phyloP scores from a whole-genome alignment of 2,113 vertebrate genomes.

The Carassius gibelio region DNA sequence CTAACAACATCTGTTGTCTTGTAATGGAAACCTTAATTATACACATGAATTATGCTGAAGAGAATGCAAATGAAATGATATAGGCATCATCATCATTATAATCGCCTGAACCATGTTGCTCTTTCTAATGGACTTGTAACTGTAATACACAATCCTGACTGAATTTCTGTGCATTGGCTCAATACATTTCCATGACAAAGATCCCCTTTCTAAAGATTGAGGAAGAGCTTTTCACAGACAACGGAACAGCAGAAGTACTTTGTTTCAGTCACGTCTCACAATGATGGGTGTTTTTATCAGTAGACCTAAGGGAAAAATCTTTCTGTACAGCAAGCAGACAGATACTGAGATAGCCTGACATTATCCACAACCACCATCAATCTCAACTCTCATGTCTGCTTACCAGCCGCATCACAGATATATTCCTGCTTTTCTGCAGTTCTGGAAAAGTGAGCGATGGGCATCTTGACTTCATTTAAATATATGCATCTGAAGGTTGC shows the following conservation, averaged over 20 bases:
- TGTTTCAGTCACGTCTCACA: constrained; percentile 62
- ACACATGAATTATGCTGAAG: constrained; percentile 74
- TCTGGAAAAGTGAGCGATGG: constrained; percentile 54
- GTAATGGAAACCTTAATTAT: constrained; percentile 78
- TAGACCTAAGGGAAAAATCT: constrained; percentile 66
- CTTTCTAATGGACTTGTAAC: constrained; percentile 61
- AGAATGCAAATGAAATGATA: constrained; percentile 69
- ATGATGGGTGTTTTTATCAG: constrained; percentile 72
- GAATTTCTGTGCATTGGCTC: constrained; percentile 44
- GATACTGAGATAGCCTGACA: constrained; percentile 66
- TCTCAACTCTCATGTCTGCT: constrained; percentile 62
- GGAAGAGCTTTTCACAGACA: constrained; percentile 9
- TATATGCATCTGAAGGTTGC: background rate
- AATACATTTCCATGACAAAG: constrained; percentile 48
- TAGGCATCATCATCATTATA: constrained; percentile 70
- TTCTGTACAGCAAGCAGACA: constrained; percentile 67
- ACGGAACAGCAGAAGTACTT: constrained; percentile 38
- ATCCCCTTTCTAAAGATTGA: background rate
- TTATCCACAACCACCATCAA: constrained; percentile 68
- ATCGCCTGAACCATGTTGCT: constrained; percentile 65
- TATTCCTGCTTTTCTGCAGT: constrained; percentile 57
- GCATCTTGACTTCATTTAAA: background rate
- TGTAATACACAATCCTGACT: constrained; percentile 50
- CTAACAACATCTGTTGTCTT: constrained; percentile 76
- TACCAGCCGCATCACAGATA: constrained; percentile 61